phyloP scores from a whole-genome alignment of 2,797 vertebrate genomes.

The Silurus aristotelis region DNA sequence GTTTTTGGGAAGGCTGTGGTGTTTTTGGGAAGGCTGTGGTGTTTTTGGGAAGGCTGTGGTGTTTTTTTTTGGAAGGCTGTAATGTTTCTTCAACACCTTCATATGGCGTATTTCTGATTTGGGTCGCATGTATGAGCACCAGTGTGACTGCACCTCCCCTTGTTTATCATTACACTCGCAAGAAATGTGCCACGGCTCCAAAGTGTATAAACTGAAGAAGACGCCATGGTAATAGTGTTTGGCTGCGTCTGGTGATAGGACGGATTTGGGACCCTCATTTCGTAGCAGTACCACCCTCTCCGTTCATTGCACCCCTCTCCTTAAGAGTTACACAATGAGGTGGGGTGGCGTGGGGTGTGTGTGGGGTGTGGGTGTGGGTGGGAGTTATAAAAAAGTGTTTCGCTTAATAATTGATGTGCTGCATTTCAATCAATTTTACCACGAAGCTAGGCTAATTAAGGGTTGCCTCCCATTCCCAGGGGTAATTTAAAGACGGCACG shows the following conservation, averaged over 20 bases:
- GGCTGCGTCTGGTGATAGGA: conserved; percentile 4
- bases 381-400: conserved; percentile 77
- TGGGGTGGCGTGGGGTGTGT: conserved; percentile 46
- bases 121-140: background rate
- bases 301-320: conserved; percentile 59
- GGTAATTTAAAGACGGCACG: conserved; percentile 83
- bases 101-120: background rate
- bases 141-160: background rate
- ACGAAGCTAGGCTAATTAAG: conserved; percentile 96
- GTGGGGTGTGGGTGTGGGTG: conserved; percentile 51
- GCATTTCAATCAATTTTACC: conserved; percentile 88
- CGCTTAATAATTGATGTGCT: conserved; percentile 90
- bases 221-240: background rate
- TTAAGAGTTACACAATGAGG: conserved; percentile 69
- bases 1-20: no score
- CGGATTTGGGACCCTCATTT: conserved; percentile 46
- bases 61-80: no score
- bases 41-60: no score
- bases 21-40: no score
- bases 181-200: background rate
- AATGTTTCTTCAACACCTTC: no score
- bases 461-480: conserved; percentile 88
- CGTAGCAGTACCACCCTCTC: conserved; percentile 57
- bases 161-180: background rate
- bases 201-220: background rate